A percentile compares a stretch with the other conserved stretches of the same genome.
These are phyloP conservation scores for Melinopterus prodromus DNA, from an alignment of 2,888 invertebrate genomes.

Conservation along the genomic window DNA sequence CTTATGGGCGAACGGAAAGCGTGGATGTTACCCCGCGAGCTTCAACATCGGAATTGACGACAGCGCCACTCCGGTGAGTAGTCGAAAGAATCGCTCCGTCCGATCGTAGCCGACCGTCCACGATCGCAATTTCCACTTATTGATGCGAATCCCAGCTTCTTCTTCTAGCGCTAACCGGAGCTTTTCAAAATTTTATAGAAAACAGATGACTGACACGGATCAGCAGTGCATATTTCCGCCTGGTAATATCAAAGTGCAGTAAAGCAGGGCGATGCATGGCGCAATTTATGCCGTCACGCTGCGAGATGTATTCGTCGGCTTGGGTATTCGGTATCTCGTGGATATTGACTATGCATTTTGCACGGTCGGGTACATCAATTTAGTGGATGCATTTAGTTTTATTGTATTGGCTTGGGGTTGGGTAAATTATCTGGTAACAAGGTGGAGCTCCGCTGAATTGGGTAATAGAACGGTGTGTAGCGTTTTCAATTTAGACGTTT, in stretches of 20 bases:
- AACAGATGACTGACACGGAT: neutral
- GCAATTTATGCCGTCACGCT: neutral
- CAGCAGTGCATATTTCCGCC: neutral
- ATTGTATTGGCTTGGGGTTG: constrained; percentile 17
- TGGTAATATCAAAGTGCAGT: neutral
- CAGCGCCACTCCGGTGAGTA: constrained; percentile 44
- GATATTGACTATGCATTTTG: constrained; percentile 23
- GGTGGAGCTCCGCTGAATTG: constrained; percentile 19
- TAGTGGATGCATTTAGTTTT: constrained; percentile 20
- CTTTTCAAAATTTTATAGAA: constrained; percentile 30
- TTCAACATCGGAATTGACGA: constrained; percentile 47
- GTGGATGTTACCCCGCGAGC: constrained; percentile 42
- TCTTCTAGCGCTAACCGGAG: constrained; percentile 36
- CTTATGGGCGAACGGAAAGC: constrained; percentile 28
- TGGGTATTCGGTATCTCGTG: neutral
- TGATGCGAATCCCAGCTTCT: constrained; percentile 46
- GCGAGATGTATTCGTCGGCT: neutral
- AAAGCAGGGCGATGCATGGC: neutral
- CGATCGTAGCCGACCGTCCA: constrained; percentile 40
- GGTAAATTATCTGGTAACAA: constrained; percentile 17
- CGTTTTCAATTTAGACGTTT: neutral
- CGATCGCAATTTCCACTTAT: constrained; percentile 45
- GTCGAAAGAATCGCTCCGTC: constrained; percentile 35
- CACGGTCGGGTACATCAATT: constrained; percentile 17
- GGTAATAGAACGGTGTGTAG: neutral